A percentile compares a stretch with the other conserved stretches of the same genome.
phyloP scores from a whole-genome alignment of 1,140 invertebrate species.

The Physella acuta region DNA sequence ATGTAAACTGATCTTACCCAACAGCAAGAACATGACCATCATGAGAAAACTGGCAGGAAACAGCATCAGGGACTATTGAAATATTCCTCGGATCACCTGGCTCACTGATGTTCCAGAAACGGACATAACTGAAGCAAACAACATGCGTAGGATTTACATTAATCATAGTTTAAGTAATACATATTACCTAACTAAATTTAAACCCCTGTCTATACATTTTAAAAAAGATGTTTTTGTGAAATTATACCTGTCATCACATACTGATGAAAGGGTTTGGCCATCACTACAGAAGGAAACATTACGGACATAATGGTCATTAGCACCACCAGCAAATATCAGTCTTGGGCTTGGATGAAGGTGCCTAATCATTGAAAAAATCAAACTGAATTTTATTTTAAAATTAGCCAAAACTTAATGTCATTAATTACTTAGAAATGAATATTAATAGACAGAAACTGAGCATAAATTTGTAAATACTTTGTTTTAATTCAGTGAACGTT shows the following conservation, averaged over 20 bases:
- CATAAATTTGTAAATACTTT: not conserved
- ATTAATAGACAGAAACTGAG: not conserved
- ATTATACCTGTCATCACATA: constrained; percentile 24
- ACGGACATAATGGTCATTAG: constrained; percentile 63
- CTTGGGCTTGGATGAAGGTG: constrained; percentile 64
- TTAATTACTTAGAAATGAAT: not conserved
- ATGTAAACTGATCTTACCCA: constrained; percentile 10
- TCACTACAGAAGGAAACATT: constrained; percentile 61
- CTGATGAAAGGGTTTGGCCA: constrained; percentile 39
- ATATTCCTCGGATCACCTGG: not conserved
- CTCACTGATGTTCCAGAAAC: constrained; percentile 15
- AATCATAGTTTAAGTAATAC: not conserved
- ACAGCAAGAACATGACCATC: constrained; percentile 14
- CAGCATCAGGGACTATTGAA: not conserved
- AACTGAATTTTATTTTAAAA: not conserved
- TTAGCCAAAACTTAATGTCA: not conserved
- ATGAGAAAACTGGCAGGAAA: constrained; percentile 13
- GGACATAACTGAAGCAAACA: constrained; percentile 14
- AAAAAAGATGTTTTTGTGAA: not conserved
- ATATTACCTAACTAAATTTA: not conserved
- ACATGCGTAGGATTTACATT: not conserved
- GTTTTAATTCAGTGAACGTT: not conserved
- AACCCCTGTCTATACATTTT: not conserved
- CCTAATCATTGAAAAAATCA: constrained; percentile 36
- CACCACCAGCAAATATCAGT: constrained; percentile 65